phyloP scores from a whole-genome alignment of 2,888 invertebrate species.

The Eurois occulta region DNA sequence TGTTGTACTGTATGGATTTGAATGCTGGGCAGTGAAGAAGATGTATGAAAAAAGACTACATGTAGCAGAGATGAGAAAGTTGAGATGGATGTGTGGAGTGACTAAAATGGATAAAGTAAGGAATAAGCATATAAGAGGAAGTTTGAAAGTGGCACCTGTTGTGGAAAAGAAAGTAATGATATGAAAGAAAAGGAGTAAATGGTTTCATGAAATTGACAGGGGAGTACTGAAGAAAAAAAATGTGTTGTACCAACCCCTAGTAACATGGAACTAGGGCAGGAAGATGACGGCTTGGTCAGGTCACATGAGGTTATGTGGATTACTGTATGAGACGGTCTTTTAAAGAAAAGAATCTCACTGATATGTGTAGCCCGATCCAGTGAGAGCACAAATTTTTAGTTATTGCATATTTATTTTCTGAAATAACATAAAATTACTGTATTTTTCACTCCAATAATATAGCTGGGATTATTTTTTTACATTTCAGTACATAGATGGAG shows the following conservation, averaged over 20 bases:
- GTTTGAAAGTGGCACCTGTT: neutral
- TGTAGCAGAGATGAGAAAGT: neutral
- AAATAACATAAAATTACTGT: neutral
- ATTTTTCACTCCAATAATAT: neutral
- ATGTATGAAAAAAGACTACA: neutral
- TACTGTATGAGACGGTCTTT: too few relatives aligned
- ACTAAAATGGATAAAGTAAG: neutral
- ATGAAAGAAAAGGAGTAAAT: too few relatives aligned
- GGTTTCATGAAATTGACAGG: too few relatives aligned
- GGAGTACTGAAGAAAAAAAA: too few relatives aligned
- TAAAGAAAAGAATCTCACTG: neutral
- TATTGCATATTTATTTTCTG: neutral
- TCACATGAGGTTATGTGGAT: too few relatives aligned
- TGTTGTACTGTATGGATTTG: too few relatives aligned
- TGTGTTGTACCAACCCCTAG: too few relatives aligned
- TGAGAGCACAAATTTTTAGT: too few relatives aligned
- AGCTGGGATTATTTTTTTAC: neutral
- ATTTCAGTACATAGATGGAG: slow-evolving; percentile 95
- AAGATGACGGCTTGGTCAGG: too few relatives aligned
- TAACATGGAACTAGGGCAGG: too few relatives aligned
- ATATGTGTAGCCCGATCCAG: neutral
- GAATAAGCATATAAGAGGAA: neutral
- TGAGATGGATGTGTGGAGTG: neutral
- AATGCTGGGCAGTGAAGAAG: neutral
- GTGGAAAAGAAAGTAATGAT: neutral